phyloP scores from a whole-genome alignment of 2,113 vertebrate genomes.

The Murina feae region DNA sequence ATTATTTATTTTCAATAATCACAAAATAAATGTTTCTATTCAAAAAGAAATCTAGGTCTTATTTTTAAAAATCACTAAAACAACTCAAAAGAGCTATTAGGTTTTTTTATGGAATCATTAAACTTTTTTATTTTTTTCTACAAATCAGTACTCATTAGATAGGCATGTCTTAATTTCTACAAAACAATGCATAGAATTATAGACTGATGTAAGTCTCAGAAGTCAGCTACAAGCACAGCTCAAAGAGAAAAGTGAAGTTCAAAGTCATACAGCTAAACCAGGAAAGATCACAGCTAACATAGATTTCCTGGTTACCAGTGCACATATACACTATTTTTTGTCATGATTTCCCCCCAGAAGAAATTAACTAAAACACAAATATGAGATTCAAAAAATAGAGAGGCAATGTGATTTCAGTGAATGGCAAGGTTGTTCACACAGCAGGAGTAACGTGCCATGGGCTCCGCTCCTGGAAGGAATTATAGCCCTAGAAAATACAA shows the following conservation, averaged over 20 bases:
- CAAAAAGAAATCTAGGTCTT: neutral
- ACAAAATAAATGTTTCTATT: neutral
- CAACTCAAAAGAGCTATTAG: neutral
- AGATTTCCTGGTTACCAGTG: neutral
- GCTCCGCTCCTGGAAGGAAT: neutral
- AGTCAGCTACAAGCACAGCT: neutral
- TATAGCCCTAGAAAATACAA: neutral
- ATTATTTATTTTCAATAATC: neutral
- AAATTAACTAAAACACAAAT: neutral
- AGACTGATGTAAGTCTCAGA: neutral
- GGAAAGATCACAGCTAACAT: neutral
- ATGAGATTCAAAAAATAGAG: neutral
- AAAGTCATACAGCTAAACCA: neutral
- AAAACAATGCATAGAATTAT: neutral
- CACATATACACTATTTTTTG: neutral
- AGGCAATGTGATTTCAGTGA: neutral
- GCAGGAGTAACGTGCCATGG: neutral
- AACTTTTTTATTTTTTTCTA: neutral
- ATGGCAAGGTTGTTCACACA: neutral
- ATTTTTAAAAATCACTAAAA: neutral
- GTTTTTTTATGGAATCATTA: neutral
- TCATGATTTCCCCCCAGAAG: neutral
- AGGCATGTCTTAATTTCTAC: neutral
- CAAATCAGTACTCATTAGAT: neutral
- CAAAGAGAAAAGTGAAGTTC: neutral